A percentile compares a stretch with the other conserved stretches of the same genome.
phyloP scores from a whole-genome alignment of 1,140 invertebrate species.

The Leptinotarsa texana region DNA sequence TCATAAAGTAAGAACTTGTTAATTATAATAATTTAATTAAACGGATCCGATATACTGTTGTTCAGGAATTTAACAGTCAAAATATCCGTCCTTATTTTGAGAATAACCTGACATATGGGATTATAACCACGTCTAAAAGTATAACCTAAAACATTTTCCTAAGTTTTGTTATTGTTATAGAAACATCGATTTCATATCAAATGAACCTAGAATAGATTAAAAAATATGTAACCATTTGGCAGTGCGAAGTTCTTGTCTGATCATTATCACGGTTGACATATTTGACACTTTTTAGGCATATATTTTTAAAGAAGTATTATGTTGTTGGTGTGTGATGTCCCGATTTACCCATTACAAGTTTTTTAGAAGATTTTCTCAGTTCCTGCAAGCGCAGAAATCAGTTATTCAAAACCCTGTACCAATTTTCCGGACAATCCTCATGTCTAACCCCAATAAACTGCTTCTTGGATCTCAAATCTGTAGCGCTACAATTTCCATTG shows the following conservation, averaged over 20 bases:
- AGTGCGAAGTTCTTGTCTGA: too few species aligned
- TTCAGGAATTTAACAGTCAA: too few species aligned
- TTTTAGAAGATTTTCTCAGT: conserved; percentile 2
- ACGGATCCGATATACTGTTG: too few species aligned
- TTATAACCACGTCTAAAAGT: too few species aligned
- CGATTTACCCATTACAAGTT: background rate
- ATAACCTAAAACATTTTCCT: background rate
- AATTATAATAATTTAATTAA: too few species aligned
- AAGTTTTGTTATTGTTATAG: background rate
- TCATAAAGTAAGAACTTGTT: too few species aligned
- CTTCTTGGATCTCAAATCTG: conserved; percentile 11
- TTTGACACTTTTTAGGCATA: background rate
- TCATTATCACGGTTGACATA: background rate
- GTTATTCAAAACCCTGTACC: background rate
- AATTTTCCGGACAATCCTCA: background rate
- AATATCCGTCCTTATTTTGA: too few species aligned
- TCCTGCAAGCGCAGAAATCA: background rate
- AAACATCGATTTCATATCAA: background rate
- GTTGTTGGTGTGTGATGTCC: conserved; percentile 9
- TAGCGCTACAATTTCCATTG: background rate
- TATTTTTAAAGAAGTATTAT: background rate
- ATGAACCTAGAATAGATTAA: background rate
- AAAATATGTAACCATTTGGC: background rate
- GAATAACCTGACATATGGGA: too few species aligned
- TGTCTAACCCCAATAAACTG: background rate